Evolutionary conservation across 2,888 invertebrate species (phyloP).

Genomic region (Leptinotarsa rubiginosa): DNA sequence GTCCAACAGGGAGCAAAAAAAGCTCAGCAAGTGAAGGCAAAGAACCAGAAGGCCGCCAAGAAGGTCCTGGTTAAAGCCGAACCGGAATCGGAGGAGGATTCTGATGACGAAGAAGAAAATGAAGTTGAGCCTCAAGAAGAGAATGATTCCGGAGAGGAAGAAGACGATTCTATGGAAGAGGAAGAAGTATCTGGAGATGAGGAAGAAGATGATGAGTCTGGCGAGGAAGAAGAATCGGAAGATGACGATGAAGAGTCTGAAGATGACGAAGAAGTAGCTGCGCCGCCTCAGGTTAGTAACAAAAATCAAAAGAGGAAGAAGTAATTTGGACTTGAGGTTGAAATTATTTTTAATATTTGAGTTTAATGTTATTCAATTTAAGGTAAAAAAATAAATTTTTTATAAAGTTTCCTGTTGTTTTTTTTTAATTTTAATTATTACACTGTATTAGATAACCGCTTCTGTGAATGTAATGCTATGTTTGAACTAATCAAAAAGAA

Average conservation of each 20-base stretch:
- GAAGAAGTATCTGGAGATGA: constrained; percentile 20
- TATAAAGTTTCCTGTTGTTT: constrained; percentile 3
- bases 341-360: constrained; percentile 7
- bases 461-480: too few relatives aligned
- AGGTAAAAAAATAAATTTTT: constrained; percentile 16
- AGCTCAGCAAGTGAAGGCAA: background rate
- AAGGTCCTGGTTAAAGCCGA: background rate
- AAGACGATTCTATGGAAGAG: constrained; percentile 15
- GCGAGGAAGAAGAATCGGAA: background rate
- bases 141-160: constrained; percentile 24
- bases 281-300: constrained; percentile 46
- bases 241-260: too few relatives aligned
- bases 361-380: constrained; percentile 14
- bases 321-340: constrained; percentile 28
- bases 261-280: constrained; percentile 31
- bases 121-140: background rate
- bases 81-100: constrained; percentile 9
- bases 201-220: constrained; percentile 24
- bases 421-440: background rate
- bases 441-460: too few relatives aligned
- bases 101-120: constrained; percentile 7
- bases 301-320: constrained; percentile 45
- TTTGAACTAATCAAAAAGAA: too few relatives aligned
- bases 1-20: background rate
- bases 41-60: background rate